Evolutionary conservation across 1,140 invertebrate genomes (phyloP).

Genomic region (Lithobius niger): DNA sequence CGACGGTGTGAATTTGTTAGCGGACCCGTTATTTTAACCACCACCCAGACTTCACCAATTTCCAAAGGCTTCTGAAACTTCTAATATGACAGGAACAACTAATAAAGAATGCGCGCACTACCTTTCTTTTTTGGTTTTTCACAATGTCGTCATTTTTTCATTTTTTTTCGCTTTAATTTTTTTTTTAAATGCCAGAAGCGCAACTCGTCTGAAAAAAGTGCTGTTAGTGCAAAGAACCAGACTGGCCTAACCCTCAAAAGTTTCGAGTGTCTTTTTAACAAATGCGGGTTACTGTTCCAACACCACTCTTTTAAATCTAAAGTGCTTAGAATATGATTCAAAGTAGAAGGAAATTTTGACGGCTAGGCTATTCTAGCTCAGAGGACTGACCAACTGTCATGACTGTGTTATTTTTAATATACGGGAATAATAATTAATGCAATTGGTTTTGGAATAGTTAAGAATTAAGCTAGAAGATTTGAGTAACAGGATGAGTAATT

Average conservation of each 20-base stretch:
- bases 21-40: too few relatives aligned
- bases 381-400: neutral
- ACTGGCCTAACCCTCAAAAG: constrained; percentile 6
- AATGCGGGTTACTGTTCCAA: neutral
- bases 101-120: too few relatives aligned
- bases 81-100: too few relatives aligned
- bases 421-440: neutral
- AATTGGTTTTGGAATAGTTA: neutral
- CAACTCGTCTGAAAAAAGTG: too few relatives aligned
- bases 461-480: constrained; percentile 5
- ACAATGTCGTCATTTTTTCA: too few relatives aligned
- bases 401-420: neutral
- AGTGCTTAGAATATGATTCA: neutral
- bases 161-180: too few relatives aligned
- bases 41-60: too few relatives aligned
- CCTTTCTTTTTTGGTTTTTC: too few relatives aligned
- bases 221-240: constrained; percentile 3
- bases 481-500: constrained; percentile 42
- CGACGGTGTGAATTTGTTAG: too few relatives aligned
- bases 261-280: neutral
- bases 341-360: neutral
- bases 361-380: constrained; percentile 6
- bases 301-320: too few relatives aligned
- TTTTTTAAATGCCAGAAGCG: too few relatives aligned
- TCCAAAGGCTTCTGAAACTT: too few relatives aligned